Evolutionary conservation across 2,888 invertebrate species (phyloP), one percentile per base, ranked within the genome.

Genomic region (Halocaridina rubra): DNA sequence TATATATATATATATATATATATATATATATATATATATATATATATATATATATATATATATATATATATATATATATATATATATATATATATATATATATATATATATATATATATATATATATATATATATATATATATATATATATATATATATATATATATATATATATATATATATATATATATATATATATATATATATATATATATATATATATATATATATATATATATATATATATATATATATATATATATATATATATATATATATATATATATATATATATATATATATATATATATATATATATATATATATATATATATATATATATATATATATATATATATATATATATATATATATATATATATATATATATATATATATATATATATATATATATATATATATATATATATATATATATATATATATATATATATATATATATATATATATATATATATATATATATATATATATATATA

Each of bases 1-100:
- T 69, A 64, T 78, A 78, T 78, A 32, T 32, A 78, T 61, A 78
- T 64, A 78, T 61, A 78, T 61, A 78, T 64, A 64, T 78, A 32
- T 67, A 32, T 78, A 61, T 64, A 64, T 67, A 67, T 79, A 79
- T 53, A 57, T 22, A 39, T 33, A 10, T 72, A 72, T 72, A 72
- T 72, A 72, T 72, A 72, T 72, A 72, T 72, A 72, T 72, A 72
- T 72, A 72, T 72, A 72, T 72, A 72, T 72, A 72, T 72, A 72
- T 72, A 72, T 72, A 72, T 72, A 72, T 72, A 72, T 72, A 72
- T 72, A 72, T 72, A 72, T 72, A 72, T 72, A 39, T 72, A 72
- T 72, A 39, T 72, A 72, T 72, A 72, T 72, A 72, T 72, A 72
- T 72, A 39, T 72, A 39, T 72, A 72, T 72, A 72, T 72, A 72